Conservation (phyloP, 2,888 invertebrate genomes). For the Chrysomela aeneicollis region DNA sequence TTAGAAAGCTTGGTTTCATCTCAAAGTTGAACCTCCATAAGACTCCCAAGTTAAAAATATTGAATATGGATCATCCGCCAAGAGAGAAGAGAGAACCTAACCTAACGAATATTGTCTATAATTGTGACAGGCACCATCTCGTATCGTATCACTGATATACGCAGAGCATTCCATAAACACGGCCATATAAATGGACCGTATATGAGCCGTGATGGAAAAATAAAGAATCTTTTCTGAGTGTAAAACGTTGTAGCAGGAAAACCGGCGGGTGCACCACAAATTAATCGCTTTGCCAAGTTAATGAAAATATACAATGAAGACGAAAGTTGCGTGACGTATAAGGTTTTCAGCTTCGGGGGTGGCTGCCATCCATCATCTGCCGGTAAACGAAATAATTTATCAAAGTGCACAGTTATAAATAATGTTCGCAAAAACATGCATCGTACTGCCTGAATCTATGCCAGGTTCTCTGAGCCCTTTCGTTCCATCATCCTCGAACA, state of each 20-base stretch:
- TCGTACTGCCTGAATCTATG: slow-evolving; percentile 2
- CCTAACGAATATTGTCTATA: no score
- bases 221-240: slow-evolving; percentile 38
- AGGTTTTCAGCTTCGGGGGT: slow-evolving; percentile 42
- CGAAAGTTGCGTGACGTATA: slow-evolving; percentile 46
- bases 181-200: slow-evolving; percentile 10
- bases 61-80: no score
- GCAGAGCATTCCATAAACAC: slow-evolving; percentile 8
- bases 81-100: no score
- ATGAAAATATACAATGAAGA: slow-evolving; percentile 45
- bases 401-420: slow-evolving; percentile 42
- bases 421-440: slow-evolving; percentile 38
- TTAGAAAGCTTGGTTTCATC: no score
- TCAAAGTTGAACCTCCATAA: no score
- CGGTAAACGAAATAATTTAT: slow-evolving; percentile 45
- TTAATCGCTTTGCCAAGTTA: slow-evolving; percentile 43
- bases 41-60: no score
- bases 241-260: slow-evolving; percentile 40
- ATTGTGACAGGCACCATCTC: neutral
- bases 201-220: slow-evolving; percentile 32
- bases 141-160: neutral
- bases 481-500: neutral
- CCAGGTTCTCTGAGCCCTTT: neutral
- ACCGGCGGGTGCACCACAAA: slow-evolving; percentile 38
- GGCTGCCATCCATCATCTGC: slow-evolving; percentile 44